A percentile compares a stretch with the other conserved stretches of the same genome.
phyloP scores from a whole-genome alignment of 2,113 vertebrate genomes.

The Erpornis zantholeuca region DNA sequence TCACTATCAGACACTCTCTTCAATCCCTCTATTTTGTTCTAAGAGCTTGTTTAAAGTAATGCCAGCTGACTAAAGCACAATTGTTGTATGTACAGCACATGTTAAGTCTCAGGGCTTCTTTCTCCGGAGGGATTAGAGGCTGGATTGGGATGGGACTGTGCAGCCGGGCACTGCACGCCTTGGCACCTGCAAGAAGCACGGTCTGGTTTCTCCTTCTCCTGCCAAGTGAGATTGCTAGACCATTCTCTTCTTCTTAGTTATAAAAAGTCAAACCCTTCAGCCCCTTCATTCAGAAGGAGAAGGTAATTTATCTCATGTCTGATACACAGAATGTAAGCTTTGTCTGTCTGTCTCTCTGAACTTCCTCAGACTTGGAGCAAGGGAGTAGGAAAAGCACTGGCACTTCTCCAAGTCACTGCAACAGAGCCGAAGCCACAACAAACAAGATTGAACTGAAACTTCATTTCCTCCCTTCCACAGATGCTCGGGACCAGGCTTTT shows the following conservation, averaged over 20 bases:
- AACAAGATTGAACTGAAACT: not conserved
- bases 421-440: not conserved
- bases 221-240: not conserved
- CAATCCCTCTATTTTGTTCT: slow-evolving; percentile 1
- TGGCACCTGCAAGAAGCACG: slow-evolving; percentile 13
- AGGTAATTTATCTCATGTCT: not conserved
- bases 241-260: not conserved
- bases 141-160: slow-evolving; percentile 19
- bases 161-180: not conserved
- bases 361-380: not conserved
- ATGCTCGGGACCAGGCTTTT: not conserved
- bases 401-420: not conserved
- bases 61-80: slow-evolving; percentile 26
- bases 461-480: not conserved
- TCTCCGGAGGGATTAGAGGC: slow-evolving; percentile 51
- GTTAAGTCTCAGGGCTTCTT: not conserved
- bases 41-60: slow-evolving; percentile 35
- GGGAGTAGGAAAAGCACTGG: not conserved
- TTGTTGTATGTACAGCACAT: not conserved
- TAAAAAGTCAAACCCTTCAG: not conserved
- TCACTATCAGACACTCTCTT: not conserved
- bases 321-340: not conserved
- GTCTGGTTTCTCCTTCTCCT: not conserved
- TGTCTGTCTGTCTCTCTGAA: not conserved
- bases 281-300: not conserved